A percentile compares a stretch with the other conserved stretches of the same genome.
Evolutionary conservation across 2,888 invertebrate species (phyloP).

Genomic region (Mythimna ferrago): DNA sequence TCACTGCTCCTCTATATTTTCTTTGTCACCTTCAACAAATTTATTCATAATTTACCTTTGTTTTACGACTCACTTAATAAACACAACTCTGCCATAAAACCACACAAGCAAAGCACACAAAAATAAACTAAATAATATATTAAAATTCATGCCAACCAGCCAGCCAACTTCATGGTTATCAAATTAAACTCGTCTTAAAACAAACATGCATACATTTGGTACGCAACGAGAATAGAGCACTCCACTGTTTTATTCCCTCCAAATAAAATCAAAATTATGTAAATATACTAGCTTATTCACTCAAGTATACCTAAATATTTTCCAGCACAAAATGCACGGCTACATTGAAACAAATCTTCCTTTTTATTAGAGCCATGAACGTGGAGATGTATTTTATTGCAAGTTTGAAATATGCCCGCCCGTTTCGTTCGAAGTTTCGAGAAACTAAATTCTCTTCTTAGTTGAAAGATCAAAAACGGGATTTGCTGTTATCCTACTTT

Average conservation of each 20-base stretch:
- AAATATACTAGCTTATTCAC: constrained; percentile 54
- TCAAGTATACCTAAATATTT: constrained; percentile 57
- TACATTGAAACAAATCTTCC: constrained; percentile 66
- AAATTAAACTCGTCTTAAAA: constrained; percentile 50
- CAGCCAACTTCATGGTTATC: constrained; percentile 49
- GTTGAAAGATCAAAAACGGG: constrained; percentile 54
- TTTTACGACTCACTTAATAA: not conserved
- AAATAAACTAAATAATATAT: constrained; percentile 46
- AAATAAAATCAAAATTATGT: constrained; percentile 62
- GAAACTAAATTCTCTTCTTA: constrained; percentile 62
- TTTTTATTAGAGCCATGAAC: constrained; percentile 69
- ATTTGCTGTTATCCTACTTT: constrained; percentile 38
- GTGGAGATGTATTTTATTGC: constrained; percentile 69
- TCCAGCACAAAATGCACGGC: constrained; percentile 62
- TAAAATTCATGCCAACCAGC: constrained; percentile 46
- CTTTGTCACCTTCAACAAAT: not conserved
- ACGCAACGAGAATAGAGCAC: constrained; percentile 42
- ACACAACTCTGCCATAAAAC: constrained; percentile 8
- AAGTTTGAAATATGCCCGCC: constrained; percentile 65
- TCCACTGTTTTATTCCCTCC: constrained; percentile 38
- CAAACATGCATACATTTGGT: constrained; percentile 56
- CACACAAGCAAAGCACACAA: constrained; percentile 17
- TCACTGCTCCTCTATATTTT: not conserved
- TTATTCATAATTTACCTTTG: not conserved
- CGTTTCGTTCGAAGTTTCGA: constrained; percentile 62